Percentiles rank a stretch among this genome's conserved stretches.
These are phyloP conservation scores for Myzus persicae DNA, from an alignment of 1,140 invertebrate genomes.

Conservation along the genomic window DNA sequence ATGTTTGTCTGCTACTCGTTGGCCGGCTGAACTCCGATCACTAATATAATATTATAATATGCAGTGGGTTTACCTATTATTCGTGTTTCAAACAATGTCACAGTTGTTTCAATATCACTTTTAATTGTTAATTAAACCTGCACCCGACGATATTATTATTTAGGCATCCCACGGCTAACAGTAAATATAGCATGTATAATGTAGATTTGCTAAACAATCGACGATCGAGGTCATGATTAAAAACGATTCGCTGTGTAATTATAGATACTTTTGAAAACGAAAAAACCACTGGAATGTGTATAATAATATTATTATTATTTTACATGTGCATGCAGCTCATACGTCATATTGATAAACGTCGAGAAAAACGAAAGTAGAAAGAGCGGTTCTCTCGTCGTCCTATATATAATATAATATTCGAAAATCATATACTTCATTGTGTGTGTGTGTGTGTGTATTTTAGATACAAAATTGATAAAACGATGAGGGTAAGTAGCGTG, in stretches of 20 bases:
- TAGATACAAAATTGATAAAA: not conserved
- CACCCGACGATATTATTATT: not conserved
- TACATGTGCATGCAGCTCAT: not conserved
- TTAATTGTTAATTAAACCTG: not conserved
- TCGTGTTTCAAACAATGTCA: too few relatives aligned
- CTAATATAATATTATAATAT: not conserved
- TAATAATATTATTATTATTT: not conserved
- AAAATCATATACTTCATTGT: not conserved
- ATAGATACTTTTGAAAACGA: not conserved
- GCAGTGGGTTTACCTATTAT: too few relatives aligned
- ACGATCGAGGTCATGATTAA: too few relatives aligned
- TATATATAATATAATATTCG: too few relatives aligned
- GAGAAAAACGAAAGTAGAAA: not conserved
- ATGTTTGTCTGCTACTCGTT: too few relatives aligned
- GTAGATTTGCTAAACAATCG: not conserved
- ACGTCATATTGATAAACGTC: not conserved
- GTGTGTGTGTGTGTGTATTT: not conserved
- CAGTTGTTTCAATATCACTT: too few relatives aligned
- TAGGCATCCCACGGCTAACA: not conserved
- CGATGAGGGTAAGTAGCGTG: not conserved
- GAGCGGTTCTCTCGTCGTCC: not conserved
- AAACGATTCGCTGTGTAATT: not conserved
- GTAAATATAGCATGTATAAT: not conserved
- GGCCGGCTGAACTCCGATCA: not conserved
- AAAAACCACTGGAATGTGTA: too few relatives aligned